Conservation (phyloP, 37 sponge, comb jelly and placozoan genomes). For the Ephydatia muelleri region DNA sequence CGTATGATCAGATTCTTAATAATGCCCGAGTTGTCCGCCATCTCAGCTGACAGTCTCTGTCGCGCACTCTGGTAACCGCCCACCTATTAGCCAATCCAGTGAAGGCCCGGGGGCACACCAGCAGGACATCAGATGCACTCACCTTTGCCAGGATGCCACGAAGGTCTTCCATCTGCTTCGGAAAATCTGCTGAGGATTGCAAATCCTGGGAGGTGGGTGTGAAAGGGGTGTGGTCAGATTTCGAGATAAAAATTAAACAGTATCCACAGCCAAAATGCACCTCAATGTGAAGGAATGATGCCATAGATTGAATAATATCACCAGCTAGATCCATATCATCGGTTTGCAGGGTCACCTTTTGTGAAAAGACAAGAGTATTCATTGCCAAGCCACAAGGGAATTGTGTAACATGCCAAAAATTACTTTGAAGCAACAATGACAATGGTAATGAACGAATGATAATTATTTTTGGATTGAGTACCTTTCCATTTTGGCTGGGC, state of each 20-base stretch:
- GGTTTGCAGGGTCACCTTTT: constrained; percentile 72
- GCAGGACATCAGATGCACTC: neutral
- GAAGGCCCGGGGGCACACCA: neutral
- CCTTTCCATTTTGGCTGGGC: constrained; percentile 39
- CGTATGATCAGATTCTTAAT: constrained; percentile 89
- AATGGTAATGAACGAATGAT: too few relatives aligned
- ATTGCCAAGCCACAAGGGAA: neutral
- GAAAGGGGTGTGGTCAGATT: neutral
- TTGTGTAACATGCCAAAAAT: neutral
- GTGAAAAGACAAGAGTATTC: neutral
- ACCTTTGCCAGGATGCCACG: constrained; percentile 58
- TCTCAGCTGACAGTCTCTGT: constrained; percentile 86
- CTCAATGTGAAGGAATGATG: constrained; percentile 80
- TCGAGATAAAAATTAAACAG: neutral
- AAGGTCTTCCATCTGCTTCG: constrained; percentile 75
- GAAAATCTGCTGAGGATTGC: constrained; percentile 68
- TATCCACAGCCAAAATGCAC: constrained; percentile 16
- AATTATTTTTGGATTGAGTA: neutral
- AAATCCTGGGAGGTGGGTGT: constrained; percentile 65
- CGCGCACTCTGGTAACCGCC: constrained; percentile 81
- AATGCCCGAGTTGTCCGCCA: constrained; percentile 94
- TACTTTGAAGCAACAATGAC: neutral
- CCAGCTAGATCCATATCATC: constrained; percentile 98
- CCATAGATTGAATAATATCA: constrained; percentile 85
- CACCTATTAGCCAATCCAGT: constrained; percentile 40